phyloP scores from a whole-genome alignment of 2,113 vertebrate genomes.

The cat (Felis catus) region DNA sequence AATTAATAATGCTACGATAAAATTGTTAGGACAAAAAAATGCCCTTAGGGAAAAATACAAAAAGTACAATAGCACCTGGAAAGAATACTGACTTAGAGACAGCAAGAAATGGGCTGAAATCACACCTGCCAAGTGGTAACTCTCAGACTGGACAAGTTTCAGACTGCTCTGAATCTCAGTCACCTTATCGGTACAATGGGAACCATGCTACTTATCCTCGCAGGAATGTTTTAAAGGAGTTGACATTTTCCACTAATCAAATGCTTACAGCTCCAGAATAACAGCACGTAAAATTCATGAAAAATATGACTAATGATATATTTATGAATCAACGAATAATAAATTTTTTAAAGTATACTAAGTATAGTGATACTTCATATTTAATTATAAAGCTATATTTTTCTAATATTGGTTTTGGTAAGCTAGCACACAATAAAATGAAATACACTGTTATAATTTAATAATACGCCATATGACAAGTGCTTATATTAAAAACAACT shows the following conservation, averaged over 20 bases:
- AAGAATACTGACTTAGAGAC: background rate
- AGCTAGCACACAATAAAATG: conserved; percentile 16
- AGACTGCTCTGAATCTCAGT: background rate
- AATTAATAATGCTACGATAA: background rate
- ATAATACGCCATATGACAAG: conserved; percentile 2
- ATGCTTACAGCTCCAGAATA: background rate
- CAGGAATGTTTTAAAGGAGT: background rate
- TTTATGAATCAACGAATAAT: background rate
- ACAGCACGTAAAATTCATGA: conserved; percentile 21
- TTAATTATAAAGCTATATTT: conserved; percentile 37
- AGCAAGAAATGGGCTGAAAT: background rate
- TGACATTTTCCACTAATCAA: background rate
- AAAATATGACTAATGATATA: conserved; percentile 21
- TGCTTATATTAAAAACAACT: conserved; percentile 25
- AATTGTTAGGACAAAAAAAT: background rate
- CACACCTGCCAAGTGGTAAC: background rate
- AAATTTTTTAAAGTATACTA: background rate
- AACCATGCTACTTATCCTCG: background rate
- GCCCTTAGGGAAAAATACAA: background rate
- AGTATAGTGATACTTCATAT: background rate
- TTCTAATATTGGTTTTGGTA: conserved; percentile 36
- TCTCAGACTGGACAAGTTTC: background rate
- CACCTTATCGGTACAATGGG: background rate
- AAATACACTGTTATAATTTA: conserved; percentile 11
- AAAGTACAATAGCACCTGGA: background rate